Evolutionary conservation across 1,140 invertebrate genomes (phyloP).

Genomic region (Araneus ventricosus): DNA sequence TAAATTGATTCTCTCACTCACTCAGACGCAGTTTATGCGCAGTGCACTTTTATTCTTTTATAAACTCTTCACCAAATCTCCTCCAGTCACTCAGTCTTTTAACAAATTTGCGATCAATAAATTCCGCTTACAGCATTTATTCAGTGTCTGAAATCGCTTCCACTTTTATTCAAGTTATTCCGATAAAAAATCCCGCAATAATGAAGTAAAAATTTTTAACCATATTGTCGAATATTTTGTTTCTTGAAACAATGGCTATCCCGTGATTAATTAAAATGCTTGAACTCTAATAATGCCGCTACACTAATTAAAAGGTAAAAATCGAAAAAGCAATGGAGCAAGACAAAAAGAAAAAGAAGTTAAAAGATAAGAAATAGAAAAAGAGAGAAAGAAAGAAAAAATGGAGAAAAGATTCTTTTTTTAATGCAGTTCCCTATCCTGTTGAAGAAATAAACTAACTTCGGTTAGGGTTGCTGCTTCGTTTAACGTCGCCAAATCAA

Average conservation of each 20-base stretch:
- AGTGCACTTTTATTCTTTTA: not conserved
- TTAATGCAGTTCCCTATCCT: conserved; percentile 42
- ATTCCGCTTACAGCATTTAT: conserved; percentile 20
- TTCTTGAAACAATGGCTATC: conserved; percentile 56
- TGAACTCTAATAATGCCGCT: conserved; percentile 72
- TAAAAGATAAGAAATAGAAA: conserved; percentile 52
- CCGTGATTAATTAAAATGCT: conserved; percentile 74
- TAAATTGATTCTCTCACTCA: not conserved
- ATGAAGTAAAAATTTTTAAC: conserved; percentile 43
- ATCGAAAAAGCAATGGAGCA: conserved; percentile 72
- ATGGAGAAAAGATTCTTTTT: conserved; percentile 24
- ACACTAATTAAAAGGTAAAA: conserved; percentile 76
- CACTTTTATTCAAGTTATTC: conserved; percentile 25
- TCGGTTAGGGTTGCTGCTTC: conserved; percentile 54
- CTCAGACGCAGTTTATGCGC: not conserved
- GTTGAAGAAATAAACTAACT: conserved; percentile 74
- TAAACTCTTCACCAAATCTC: not conserved
- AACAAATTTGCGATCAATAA: conserved; percentile 9
- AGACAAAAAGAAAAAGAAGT: conserved; percentile 48
- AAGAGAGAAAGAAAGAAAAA: conserved; percentile 34
- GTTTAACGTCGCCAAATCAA: conserved; percentile 9
- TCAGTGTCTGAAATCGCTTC: conserved; percentile 26
- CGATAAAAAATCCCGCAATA: conserved; percentile 6
- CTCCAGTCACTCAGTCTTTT: conserved; percentile 16
- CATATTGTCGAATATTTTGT: conserved; percentile 73